Evolutionary conservation across 92 coral and sea anemone genomes (phyloP).

Genomic region (Epizoanthus scotinus): DNA sequence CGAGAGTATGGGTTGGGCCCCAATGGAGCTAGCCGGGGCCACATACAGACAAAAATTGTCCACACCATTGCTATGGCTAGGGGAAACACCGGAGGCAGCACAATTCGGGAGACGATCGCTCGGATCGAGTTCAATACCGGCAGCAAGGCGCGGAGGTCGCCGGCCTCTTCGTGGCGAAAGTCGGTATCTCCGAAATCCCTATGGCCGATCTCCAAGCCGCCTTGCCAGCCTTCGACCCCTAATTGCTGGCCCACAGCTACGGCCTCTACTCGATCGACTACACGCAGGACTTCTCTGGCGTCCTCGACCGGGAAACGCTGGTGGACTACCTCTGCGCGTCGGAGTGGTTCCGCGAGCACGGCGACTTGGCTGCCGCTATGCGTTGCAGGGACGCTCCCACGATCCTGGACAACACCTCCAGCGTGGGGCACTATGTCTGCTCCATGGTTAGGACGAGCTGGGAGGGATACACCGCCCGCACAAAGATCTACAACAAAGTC

Average conservation of each 20-base stretch:
- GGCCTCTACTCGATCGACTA: slow-evolving; percentile 35
- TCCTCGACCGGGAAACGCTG: slow-evolving; percentile 29
- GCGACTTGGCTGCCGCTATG: slow-evolving; percentile 3
- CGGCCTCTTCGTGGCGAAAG: slow-evolving; percentile 22
- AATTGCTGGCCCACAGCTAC: background rate
- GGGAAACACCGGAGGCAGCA: slow-evolving; percentile 5
- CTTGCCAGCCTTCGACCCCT: slow-evolving; percentile 33
- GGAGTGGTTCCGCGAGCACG: slow-evolving; percentile 4
- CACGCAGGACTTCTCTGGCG: slow-evolving; percentile 44
- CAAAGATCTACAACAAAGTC: slow-evolving; percentile 45
- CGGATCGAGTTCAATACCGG: slow-evolving; percentile 20
- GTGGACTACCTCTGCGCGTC: background rate
- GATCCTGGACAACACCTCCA: slow-evolving; percentile 24
- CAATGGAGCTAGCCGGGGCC: background rate
- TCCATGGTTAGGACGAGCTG: slow-evolving; percentile 27
- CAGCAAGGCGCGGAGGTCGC: background rate
- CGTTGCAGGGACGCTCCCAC: background rate
- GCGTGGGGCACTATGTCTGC: slow-evolving; percentile 50
- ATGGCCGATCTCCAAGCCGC: slow-evolving; percentile 14
- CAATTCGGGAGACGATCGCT: slow-evolving; percentile 23
- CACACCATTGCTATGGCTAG: slow-evolving; percentile 21
- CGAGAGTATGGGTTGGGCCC: slow-evolving; percentile 12
- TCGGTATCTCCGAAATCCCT: slow-evolving; percentile 13
- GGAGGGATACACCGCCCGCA: slow-evolving; percentile 10
- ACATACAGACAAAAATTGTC: slow-evolving; percentile 5